phyloP scores from a whole-genome alignment of 92 coral and sea anemone genomes.

The Anthopleura xanthogrammica region DNA sequence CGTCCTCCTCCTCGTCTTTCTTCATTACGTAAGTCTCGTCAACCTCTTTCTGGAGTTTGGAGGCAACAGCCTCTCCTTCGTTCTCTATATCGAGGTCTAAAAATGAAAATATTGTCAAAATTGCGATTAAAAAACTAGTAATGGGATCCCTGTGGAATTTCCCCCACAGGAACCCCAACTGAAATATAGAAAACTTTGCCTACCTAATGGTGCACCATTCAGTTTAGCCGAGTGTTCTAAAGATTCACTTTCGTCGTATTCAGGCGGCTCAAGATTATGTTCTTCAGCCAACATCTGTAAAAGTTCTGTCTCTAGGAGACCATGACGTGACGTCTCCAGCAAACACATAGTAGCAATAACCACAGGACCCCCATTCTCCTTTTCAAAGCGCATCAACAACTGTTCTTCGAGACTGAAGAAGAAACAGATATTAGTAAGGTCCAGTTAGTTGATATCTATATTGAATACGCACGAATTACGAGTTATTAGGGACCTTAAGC shows the following conservation, averaged over 20 bases:
- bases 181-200: not conserved
- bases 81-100: conserved; percentile 13
- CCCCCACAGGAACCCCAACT: not conserved
- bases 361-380: conserved; percentile 92
- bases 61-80: conserved; percentile 60
- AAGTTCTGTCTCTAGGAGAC: conserved; percentile 91
- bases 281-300: conserved; percentile 95
- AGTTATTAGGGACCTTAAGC: no score
- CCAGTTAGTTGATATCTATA: no score
- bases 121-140: not conserved
- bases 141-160: not conserved
- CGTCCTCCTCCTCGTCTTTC: conserved; percentile 52
- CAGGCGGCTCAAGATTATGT: conserved; percentile 67
- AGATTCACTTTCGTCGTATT: conserved; percentile 47
- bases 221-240: not conserved
- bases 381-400: conserved; percentile 87
- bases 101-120: no score
- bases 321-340: conserved; percentile 97
- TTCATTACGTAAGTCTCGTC: conserved; percentile 76
- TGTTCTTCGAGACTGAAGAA: conserved; percentile 90
- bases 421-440: not conserved
- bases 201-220: not conserved
- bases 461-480: no score
- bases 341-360: conserved; percentile 93
- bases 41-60: conserved; percentile 84